Conservation (phyloP, 2,888 invertebrate species). For the Zaprionus obscuricornis region DNA sequence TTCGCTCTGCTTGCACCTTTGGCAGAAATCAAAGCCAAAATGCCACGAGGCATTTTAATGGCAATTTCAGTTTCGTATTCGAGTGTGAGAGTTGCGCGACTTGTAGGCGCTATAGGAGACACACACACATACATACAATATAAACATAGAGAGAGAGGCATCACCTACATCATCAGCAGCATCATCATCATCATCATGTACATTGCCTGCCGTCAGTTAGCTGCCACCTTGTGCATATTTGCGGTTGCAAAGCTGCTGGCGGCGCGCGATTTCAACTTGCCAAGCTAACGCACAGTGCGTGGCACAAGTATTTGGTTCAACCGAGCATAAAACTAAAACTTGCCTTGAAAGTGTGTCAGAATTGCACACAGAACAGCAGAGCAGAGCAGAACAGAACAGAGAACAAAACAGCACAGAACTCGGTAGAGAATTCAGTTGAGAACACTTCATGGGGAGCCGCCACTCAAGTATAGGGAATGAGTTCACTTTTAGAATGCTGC, state of each 20-base stretch:
- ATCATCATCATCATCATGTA: background rate
- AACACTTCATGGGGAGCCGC: conserved; percentile 10
- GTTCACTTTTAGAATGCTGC: too few relatives aligned
- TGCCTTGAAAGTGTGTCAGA: conserved; percentile 72
- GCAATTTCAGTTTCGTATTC: conserved; percentile 42
- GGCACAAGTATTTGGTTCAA: conserved; percentile 64
- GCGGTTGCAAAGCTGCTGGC: conserved; percentile 63
- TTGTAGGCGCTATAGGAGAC: too few relatives aligned
- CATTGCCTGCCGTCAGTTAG: conserved; percentile 2
- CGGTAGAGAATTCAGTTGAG: too few relatives aligned
- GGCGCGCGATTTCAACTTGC: conserved; percentile 46
- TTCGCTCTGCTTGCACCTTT: conserved; percentile 44
- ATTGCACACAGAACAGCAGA: conserved; percentile 52
- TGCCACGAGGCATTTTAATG: conserved; percentile 66
- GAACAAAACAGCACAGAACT: conserved; percentile 26
- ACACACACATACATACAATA: too few relatives aligned
- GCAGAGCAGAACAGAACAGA: conserved; percentile 23
- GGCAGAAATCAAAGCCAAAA: conserved; percentile 68
- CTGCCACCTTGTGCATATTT: conserved; percentile 60
- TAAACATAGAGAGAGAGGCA: too few relatives aligned
- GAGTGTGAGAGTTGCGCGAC: conserved; percentile 40
- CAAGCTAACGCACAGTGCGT: conserved; percentile 33
- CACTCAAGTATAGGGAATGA: background rate
- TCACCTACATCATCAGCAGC: background rate
- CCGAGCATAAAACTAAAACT: conserved; percentile 73